Percentiles rank a stretch among this genome's conserved stretches.
Evolutionary conservation across 2,888 invertebrate genomes (phyloP).

Genomic region (Phasia obesa): DNA sequence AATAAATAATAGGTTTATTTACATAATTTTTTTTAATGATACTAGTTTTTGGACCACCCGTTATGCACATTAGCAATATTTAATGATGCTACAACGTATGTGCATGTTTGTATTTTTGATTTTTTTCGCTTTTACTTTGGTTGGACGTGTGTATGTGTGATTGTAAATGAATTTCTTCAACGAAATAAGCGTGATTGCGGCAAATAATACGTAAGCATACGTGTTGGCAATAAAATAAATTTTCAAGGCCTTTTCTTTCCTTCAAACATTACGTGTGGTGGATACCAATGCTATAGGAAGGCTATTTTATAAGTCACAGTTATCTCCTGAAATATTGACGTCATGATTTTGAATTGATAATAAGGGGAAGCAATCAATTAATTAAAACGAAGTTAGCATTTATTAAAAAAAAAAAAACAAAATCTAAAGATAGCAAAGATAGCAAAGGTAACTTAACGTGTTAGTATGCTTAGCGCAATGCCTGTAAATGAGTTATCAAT

Average conservation of each 20-base stretch:
- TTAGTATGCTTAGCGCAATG: too few relatives aligned
- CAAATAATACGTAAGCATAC: conserved; percentile 57
- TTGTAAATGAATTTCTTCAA: conserved; percentile 34
- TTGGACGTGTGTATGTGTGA: conserved; percentile 2
- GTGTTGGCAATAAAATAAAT: conserved; percentile 62
- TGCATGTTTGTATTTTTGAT: background rate
- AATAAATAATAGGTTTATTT: too few relatives aligned
- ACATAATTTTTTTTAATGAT: too few relatives aligned
- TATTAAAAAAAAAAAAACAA: too few relatives aligned
- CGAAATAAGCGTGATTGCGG: conserved; percentile 61
- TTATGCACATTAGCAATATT: background rate
- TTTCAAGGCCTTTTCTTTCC: conserved; percentile 48
- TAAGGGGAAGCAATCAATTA: too few relatives aligned
- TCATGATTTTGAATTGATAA: too few relatives aligned
- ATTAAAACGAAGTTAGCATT: too few relatives aligned
- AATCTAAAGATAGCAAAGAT: too few relatives aligned
- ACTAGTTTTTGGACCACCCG: too few relatives aligned
- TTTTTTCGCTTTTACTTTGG: conserved; percentile 15
- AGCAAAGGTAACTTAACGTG: too few relatives aligned
- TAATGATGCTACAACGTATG: background rate
- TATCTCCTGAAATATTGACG: background rate
- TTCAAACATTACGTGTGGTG: conserved; percentile 12
- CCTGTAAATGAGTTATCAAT: too few relatives aligned
- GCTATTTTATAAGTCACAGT: background rate
- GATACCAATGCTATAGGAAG: conserved; percentile 1